Evolutionary conservation across 2,113 vertebrate genomes (phyloP).

Genomic region (Hippocampus guttulatus): DNA sequence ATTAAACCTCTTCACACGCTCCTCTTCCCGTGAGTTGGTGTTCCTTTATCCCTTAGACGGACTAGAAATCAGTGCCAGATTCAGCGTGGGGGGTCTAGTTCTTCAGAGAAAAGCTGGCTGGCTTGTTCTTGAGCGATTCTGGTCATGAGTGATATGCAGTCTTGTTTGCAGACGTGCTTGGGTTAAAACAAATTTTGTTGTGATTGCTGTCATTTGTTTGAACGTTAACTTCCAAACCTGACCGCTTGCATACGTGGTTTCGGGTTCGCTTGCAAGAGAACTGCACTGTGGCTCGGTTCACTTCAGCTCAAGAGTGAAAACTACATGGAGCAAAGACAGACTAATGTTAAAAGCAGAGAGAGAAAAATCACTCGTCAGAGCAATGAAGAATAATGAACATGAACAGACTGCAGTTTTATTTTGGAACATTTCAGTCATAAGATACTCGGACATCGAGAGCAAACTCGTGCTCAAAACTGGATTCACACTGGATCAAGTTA

Average conservation of each 20-base stretch:
- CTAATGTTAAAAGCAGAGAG: background rate
- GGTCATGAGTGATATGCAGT: background rate
- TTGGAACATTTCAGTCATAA: background rate
- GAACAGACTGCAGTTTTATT: background rate
- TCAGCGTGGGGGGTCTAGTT: slow-evolving; percentile 11
- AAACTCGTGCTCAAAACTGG: background rate
- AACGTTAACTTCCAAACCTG: background rate
- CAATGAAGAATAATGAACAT: too few species aligned
- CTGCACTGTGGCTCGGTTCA: background rate
- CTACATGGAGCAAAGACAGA: background rate
- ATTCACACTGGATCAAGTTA: background rate
- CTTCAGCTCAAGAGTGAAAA: slow-evolving; percentile 1
- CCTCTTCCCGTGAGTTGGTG: slow-evolving; percentile 25
- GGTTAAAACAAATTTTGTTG: slow-evolving; percentile 1
- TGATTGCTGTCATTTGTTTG: background rate
- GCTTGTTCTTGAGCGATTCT: background rate
- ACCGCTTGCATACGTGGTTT: background rate
- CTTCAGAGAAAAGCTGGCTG: slow-evolving; percentile 22
- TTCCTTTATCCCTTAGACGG: slow-evolving; percentile 56
- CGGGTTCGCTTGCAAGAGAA: too few species aligned
- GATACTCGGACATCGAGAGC: background rate
- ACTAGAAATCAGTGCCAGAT: slow-evolving; percentile 39
- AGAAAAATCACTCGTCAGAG: background rate
- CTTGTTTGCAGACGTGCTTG: background rate
- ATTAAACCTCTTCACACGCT: slow-evolving; percentile 6